Evolutionary conservation across 2,797 vertebrate species (phyloP).

Genomic region (Muraenolepis orangiensis): DNA sequence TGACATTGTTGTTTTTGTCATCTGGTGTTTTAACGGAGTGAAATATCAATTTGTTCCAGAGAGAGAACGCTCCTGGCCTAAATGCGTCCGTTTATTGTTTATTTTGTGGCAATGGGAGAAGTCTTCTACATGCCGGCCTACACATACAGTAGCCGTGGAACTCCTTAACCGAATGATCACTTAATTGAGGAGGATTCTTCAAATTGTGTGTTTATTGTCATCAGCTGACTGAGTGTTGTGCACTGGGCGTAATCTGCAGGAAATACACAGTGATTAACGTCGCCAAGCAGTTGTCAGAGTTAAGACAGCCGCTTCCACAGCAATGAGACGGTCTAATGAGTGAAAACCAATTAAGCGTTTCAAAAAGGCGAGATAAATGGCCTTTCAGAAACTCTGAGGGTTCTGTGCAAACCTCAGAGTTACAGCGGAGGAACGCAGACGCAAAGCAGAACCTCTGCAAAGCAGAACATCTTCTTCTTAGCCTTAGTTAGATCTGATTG

Average conservation of each 20-base stretch:
- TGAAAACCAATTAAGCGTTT: not conserved
- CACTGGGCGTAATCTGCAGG: not conserved
- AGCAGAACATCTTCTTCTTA: not conserved
- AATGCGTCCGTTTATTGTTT: not conserved
- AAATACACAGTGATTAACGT: not conserved
- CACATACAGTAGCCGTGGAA: not conserved
- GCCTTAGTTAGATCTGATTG: not conserved
- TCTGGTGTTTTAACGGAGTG: not conserved
- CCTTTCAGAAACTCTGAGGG: not conserved
- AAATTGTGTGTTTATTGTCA: not conserved
- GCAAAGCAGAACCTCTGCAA: too few species aligned
- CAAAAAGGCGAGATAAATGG: not conserved
- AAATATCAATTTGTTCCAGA: not conserved
- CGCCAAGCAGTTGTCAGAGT: not conserved
- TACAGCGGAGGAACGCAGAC: too few species aligned
- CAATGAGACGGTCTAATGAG: not conserved
- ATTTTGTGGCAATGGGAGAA: not conserved
- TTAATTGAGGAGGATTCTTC: not conserved
- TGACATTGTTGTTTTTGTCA: not conserved
- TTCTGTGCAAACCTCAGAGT: too few species aligned
- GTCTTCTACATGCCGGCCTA: not conserved
- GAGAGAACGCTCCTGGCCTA: not conserved
- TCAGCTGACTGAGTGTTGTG: not conserved
- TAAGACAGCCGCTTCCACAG: not conserved
- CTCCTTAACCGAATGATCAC: not conserved